Evolutionary conservation across 2,797 vertebrate species (phyloP), one percentile per base, ranked within the genome.

Genomic region (Antennarius maculatus): DNA sequence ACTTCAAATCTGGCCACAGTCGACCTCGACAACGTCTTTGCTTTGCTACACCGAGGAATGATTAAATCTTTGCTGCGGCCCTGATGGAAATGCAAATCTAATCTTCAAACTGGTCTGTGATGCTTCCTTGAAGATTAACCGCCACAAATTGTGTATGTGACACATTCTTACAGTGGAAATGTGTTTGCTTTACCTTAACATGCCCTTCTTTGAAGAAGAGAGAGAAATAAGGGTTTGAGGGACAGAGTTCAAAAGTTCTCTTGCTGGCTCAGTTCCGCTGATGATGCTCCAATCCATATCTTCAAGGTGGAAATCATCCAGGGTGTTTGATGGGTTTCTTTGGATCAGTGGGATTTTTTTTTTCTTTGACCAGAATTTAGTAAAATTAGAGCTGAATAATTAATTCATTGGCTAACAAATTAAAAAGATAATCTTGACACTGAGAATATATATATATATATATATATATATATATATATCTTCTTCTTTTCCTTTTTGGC

Each of bases 1-100:
- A 92, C 91, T 91, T 88, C 83, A 93, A 93, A 93, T 93, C 92
- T 92, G 91, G 84, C 86, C 85, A 76, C 91, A 80, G 77, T 87
- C 91, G 91, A 92, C 90, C 92, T 85, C 90, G 55, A 91, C 91
- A 92, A 90, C 90, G 86, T 93, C 91, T 93, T 91, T 92, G 90
- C 87, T 90, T 88, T 75, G 81, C 86, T 90, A 91, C 93, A 93
- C 88, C 86, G 91, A 93, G 91, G 90, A 93, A 91, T 92, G 91
- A 94, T 94, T 93, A 92, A 92, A 93, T 93, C 87, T 93, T 90
- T 85, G 88, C 88, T 81, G 74, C 86, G 76, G 86, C 88, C 85
- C 89, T 90, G 90, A 91, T 91, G 86, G 88, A 90, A 90, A 85
- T 13, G 89, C 83, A 88, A 87, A 93, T 92, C 84, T 92, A 92